These are phyloP conservation scores for Epiperipatus broadwayi DNA, from an alignment of 2,888 invertebrate genomes.

Conservation along the genomic window DNA sequence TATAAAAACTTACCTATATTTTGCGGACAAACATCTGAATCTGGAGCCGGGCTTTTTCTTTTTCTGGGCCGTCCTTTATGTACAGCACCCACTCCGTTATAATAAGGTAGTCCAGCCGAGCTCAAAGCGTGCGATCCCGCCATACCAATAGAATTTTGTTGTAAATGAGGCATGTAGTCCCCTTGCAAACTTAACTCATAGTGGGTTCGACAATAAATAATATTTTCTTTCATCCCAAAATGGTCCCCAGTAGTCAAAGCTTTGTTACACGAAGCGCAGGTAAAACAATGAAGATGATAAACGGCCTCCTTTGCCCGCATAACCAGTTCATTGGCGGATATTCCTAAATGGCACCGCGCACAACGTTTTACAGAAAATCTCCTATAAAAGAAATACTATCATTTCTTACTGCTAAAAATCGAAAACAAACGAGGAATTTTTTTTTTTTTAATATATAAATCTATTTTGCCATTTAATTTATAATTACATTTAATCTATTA, in stretches of 20 bases:
- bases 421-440: no score
- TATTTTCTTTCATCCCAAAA: slow-evolving; percentile 65
- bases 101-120: slow-evolving; percentile 31
- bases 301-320: slow-evolving; percentile 72
- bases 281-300: slow-evolving; percentile 74
- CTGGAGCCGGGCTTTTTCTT: slow-evolving; percentile 39
- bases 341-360: slow-evolving; percentile 61
- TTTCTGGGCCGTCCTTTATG: slow-evolving; percentile 69
- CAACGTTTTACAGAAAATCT: slow-evolving; percentile 67
- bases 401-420: no score
- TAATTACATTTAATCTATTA: no score
- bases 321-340: slow-evolving; percentile 67
- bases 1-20: no score
- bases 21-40: no score
- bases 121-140: slow-evolving; percentile 16
- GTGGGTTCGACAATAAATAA: slow-evolving; percentile 64
- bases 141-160: slow-evolving; percentile 5
- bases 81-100: slow-evolving; percentile 42
- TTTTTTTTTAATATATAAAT: no score
- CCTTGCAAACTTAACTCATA: slow-evolving; percentile 40
- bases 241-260: slow-evolving; percentile 70
- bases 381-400: slow-evolving; percentile 42
- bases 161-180: slow-evolving; percentile 6
- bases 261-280: slow-evolving; percentile 62
- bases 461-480: no score